Evolutionary conservation across 2,113 vertebrate species (phyloP).

Genomic region (Circaetus cinerascens): DNA sequence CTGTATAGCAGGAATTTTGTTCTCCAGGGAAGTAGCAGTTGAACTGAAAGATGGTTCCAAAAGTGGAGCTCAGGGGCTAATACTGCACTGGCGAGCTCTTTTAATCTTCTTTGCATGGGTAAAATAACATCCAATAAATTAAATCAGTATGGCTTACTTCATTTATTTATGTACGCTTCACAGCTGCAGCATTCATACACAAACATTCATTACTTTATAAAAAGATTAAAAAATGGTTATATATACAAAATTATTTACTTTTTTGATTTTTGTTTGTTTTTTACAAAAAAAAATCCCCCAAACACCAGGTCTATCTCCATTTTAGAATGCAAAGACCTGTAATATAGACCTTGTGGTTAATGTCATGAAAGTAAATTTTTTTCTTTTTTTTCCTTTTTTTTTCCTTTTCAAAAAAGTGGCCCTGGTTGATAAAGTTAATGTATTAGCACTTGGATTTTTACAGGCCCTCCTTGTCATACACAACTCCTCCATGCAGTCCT

Average conservation of each 20-base stretch:
- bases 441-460: slow-evolving; percentile 78
- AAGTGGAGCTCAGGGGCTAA: slow-evolving; percentile 69
- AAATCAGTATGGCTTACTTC: slow-evolving; percentile 89
- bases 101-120: slow-evolving; percentile 72
- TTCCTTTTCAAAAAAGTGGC: slow-evolving; percentile 59
- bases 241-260: slow-evolving; percentile 85
- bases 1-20: slow-evolving; percentile 62
- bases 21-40: slow-evolving; percentile 45
- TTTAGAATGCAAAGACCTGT: slow-evolving; percentile 73
- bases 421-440: slow-evolving; percentile 74
- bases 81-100: slow-evolving; percentile 68
- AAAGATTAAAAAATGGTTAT: slow-evolving; percentile 88
- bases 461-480: slow-evolving; percentile 58
- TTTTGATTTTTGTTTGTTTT: slow-evolving; percentile 71
- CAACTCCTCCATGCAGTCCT: slow-evolving; percentile 66
- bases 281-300: slow-evolving; percentile 67
- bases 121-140: slow-evolving; percentile 93
- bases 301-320: slow-evolving; percentile 61
- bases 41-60: slow-evolving; percentile 55
- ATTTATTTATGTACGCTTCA: slow-evolving; percentile 82
- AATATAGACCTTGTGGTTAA: slow-evolving; percentile 71
- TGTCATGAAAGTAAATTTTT: slow-evolving; percentile 56
- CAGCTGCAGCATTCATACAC: slow-evolving; percentile 84
- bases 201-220: slow-evolving; percentile 85
- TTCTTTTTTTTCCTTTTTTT: not conserved